Evolutionary conservation across 1,140 invertebrate genomes (phyloP), one percentile per base, ranked within the genome.

Genomic region (Riptortus pedestris): DNA sequence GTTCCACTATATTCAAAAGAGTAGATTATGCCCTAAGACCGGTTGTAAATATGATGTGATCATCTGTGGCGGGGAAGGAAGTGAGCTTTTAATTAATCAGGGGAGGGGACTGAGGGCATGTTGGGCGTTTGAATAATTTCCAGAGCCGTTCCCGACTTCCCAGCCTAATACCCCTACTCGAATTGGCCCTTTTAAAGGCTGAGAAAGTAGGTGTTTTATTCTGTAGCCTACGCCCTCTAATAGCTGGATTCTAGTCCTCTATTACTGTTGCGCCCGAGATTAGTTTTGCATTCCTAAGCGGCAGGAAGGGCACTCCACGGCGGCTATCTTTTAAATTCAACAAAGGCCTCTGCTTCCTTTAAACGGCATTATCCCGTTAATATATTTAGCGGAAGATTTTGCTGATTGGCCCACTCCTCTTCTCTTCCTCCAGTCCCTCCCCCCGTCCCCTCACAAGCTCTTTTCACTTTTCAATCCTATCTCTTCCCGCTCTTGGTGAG

Each of bases 301-400:
- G 43, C 4, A n/a, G n/a, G 45, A 4, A 4, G 3, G 18, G 9
- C 45, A 22, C 45, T 1, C 45, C n/a, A 9, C n/a, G n/a, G n/a
- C n/a, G n/a, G n/a, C n/a, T n/a, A 47, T 47, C 45, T 22, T 47
- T 47, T 47, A 47, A 47, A 47, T 47, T 47, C 45, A 47, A 47
- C 45, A n/a, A 22, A 22, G 18, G 45, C 45, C 11, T 22, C n/a
- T n/a, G n/a, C n/a, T n/a, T n/a, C n/a, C 45, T 22, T n/a, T 47
- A 47, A 47, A 47, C 45, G 45, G 45, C 45, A 47, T 47, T 47
- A 47, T 47, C 7, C 45, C 45, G 45, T 47, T 47, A 47, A 47
- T 47, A 47, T 47, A 47, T 47, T 47, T 47, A 47, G 12, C 45
- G 9, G 3, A 4, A 4, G 22, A n/a, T 22, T 47, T 47, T 47